Percentiles rank a stretch among this genome's conserved stretches.
These are phyloP conservation scores for Dunckerocampus dactyliophorus DNA, from an alignment of 2,113 vertebrate genomes.

Conservation along the genomic window DNA sequence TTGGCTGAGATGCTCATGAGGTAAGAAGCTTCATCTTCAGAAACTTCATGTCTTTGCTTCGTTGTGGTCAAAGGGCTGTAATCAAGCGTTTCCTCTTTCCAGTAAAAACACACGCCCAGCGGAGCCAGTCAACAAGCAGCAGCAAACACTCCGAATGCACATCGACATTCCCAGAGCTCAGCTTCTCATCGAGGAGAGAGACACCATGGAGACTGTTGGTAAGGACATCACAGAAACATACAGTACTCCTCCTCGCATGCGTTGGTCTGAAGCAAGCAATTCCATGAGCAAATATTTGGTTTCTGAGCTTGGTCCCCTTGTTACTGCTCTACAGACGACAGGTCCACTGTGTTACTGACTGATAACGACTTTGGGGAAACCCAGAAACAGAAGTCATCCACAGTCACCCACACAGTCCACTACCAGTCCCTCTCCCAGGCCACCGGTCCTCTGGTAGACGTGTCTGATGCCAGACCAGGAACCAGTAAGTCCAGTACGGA, in stretches of 20 bases:
- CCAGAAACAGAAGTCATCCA: conserved; percentile 94
- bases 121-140: conserved; percentile 93
- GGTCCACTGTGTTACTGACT: conserved; percentile 90
- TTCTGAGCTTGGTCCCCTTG: conserved; percentile 7
- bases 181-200: conserved; percentile 94
- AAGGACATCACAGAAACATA: conserved; percentile 24
- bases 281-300: neutral
- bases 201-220: conserved; percentile 99
- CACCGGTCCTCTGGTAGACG: conserved; percentile 93
- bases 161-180: conserved; percentile 97
- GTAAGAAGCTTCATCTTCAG: conserved; percentile 64
- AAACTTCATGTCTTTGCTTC: neutral
- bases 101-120: conserved; percentile 98
- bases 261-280: no score
- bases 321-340: conserved; percentile 77
- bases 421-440: conserved; percentile 97
- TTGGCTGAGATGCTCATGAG: conserved; percentile 99
- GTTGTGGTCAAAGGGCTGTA: neutral
- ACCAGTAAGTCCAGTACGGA: conserved; percentile 87
- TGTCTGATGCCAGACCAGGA: conserved; percentile 94
- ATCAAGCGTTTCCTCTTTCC: conserved; percentile 24
- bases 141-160: conserved; percentile 96
- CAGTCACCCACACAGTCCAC: conserved; percentile 95
- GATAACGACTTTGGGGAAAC: conserved; percentile 97
- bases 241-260: neutral